phyloP scores from a whole-genome alignment of 2,888 invertebrate genomes.

The Trissolcus japonicus region DNA sequence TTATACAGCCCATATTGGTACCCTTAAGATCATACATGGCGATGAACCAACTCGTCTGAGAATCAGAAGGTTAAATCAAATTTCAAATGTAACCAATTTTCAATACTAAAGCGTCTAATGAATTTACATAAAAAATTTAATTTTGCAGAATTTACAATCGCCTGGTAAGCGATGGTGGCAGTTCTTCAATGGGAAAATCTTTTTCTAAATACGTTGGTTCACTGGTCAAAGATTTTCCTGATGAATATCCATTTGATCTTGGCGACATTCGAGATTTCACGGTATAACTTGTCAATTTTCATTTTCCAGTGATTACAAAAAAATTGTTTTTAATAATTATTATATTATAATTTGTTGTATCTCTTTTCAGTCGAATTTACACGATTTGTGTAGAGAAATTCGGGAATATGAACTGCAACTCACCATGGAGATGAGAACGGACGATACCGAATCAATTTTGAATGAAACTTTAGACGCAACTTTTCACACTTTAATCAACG shows the following conservation, averaged over 20 bases:
- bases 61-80: constrained; percentile 67
- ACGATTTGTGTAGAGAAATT: constrained; percentile 70
- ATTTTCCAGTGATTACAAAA: background rate
- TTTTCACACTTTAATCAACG: constrained; percentile 71
- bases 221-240: constrained; percentile 69
- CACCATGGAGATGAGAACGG: constrained; percentile 69
- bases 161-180: constrained; percentile 56
- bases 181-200: constrained; percentile 61
- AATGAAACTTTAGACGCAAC: constrained; percentile 72
- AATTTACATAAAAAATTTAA: constrained; percentile 1
- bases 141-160: constrained; percentile 69
- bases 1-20: constrained; percentile 75
- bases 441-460: constrained; percentile 70
- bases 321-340: background rate
- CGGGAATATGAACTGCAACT: constrained; percentile 70
- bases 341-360: background rate
- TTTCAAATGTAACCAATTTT: background rate
- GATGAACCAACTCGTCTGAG: constrained; percentile 78
- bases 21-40: constrained; percentile 77
- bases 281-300: constrained; percentile 56
- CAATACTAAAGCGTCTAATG: background rate
- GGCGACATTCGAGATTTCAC: constrained; percentile 67
- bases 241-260: constrained; percentile 67
- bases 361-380: constrained; percentile 64
- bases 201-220: constrained; percentile 68